Evolutionary conservation across 2,797 vertebrate species (phyloP).

Genomic region (Epinephelus awoara): DNA sequence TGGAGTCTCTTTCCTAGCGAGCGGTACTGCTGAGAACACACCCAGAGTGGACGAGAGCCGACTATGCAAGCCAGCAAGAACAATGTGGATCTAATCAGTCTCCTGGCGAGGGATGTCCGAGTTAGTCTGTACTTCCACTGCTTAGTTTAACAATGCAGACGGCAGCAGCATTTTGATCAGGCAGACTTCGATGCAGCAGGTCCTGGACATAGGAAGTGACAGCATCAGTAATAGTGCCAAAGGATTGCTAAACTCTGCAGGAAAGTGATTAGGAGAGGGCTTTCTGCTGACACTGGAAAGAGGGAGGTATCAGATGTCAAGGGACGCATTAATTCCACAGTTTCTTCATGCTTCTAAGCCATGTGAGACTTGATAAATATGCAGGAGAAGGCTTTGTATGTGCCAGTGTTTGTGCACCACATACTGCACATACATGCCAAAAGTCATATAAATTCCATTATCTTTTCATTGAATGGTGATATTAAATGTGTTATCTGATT

Average conservation of each 20-base stretch:
- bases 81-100: constrained; percentile 56
- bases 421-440: background rate
- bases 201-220: constrained; percentile 55
- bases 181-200: constrained; percentile 30
- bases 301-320: constrained; percentile 59
- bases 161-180: constrained; percentile 65
- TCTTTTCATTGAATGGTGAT: constrained; percentile 27
- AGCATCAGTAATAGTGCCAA: constrained; percentile 52
- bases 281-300: constrained; percentile 68
- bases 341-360: background rate
- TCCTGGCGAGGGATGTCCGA: constrained; percentile 29
- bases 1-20: background rate
- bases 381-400: background rate
- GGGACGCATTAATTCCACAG: constrained; percentile 50
- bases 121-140: constrained; percentile 22
- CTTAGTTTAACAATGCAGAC: constrained; percentile 43
- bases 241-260: constrained; percentile 62
- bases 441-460: constrained; percentile 7
- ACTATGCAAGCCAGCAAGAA: constrained; percentile 27
- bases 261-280: constrained; percentile 59
- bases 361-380: constrained; percentile 25
- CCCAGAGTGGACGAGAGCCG: background rate
- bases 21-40: constrained; percentile 11
- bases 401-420: constrained; percentile 13
- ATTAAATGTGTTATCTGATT: constrained; percentile 15